A percentile compares a stretch with the other conserved stretches of the same genome.
These are phyloP conservation scores for Diadophis punctatus DNA, from an alignment of 2,113 vertebrate genomes.

Conservation along the genomic window DNA sequence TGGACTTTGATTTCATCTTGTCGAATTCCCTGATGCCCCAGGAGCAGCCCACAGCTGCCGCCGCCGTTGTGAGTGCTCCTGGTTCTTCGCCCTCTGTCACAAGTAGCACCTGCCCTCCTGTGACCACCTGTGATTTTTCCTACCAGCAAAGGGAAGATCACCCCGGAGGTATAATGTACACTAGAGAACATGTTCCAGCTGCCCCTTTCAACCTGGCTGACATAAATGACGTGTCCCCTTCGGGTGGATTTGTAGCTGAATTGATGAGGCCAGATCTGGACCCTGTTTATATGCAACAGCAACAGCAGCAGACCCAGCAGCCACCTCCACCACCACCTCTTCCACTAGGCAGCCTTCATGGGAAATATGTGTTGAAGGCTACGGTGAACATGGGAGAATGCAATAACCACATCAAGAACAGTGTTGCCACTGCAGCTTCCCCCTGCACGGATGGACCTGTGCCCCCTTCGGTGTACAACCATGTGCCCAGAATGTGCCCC, in stretches of 20 bases:
- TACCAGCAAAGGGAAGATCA: conserved; percentile 58
- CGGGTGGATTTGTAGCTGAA: conserved; percentile 93
- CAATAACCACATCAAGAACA: conserved; percentile 73
- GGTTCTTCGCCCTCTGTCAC: conserved; percentile 65
- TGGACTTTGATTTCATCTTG: conserved; percentile 94
- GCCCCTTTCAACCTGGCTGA: conserved; percentile 80
- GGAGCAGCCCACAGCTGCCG: conserved; percentile 69
- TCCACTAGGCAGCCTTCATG: conserved; percentile 73
- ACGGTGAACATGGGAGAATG: conserved; percentile 84
- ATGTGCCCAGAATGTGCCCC: conserved; percentile 68
- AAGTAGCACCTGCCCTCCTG: conserved; percentile 32
- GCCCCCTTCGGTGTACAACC: conserved; percentile 51
- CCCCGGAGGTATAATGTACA: conserved; percentile 60
- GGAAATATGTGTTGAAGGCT: conserved; percentile 89
- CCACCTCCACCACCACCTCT: conserved; percentile 63
- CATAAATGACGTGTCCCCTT: conserved; percentile 88
- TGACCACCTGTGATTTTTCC: conserved; percentile 46
- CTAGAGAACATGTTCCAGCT: conserved; percentile 50
- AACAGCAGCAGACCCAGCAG: conserved; percentile 68
- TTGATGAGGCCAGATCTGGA: conserved; percentile 92
- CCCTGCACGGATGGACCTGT: conserved; percentile 67
- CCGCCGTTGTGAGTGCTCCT: conserved; percentile 59
- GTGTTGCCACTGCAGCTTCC: conserved; percentile 46
- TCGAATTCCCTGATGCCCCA: conserved; percentile 87
- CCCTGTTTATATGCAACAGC: conserved; percentile 84